Evolutionary conservation across 2,888 invertebrate species (phyloP).

Genomic region (Seladonia tumulorum): DNA sequence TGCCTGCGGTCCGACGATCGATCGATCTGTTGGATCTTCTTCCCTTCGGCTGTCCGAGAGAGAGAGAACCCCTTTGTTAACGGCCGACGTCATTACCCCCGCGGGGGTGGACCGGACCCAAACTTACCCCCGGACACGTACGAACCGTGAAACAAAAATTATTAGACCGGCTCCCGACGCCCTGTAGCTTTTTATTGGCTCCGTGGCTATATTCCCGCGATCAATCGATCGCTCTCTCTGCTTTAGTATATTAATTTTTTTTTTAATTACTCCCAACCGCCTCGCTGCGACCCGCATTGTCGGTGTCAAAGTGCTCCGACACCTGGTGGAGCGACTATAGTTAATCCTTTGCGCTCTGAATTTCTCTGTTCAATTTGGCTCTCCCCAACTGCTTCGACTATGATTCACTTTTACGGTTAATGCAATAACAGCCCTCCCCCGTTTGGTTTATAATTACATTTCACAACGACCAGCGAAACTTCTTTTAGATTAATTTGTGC

Average conservation of each 20-base stretch:
- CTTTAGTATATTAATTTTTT: background rate
- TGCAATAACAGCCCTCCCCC: background rate
- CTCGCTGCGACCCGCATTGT: background rate
- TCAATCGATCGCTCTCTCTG: background rate
- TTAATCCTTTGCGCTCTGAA: background rate
- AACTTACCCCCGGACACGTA: slow-evolving; percentile 33
- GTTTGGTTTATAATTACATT: background rate
- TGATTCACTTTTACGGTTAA: background rate
- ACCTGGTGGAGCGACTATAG: background rate
- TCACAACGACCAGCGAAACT: background rate
- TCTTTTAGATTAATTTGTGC: background rate
- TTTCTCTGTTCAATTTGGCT: no score
- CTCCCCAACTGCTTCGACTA: no score
- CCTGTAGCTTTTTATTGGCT: slow-evolving; percentile 23
- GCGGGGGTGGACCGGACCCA: slow-evolving; percentile 11
- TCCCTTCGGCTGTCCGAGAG: slow-evolving; percentile 27
- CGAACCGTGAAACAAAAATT: slow-evolving; percentile 53
- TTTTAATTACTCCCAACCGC: background rate
- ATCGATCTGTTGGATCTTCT: slow-evolving; percentile 76
- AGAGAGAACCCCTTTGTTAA: slow-evolving; percentile 68
- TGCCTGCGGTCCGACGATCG: slow-evolving; percentile 73
- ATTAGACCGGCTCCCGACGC: slow-evolving; percentile 29
- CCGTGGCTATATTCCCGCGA: background rate
- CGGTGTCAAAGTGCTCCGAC: background rate
- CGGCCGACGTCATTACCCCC: slow-evolving; percentile 55